These are phyloP conservation scores for Poeciliopsis gracilis DNA, from an alignment of 2,797 vertebrate genomes.

Conservation along the genomic window DNA sequence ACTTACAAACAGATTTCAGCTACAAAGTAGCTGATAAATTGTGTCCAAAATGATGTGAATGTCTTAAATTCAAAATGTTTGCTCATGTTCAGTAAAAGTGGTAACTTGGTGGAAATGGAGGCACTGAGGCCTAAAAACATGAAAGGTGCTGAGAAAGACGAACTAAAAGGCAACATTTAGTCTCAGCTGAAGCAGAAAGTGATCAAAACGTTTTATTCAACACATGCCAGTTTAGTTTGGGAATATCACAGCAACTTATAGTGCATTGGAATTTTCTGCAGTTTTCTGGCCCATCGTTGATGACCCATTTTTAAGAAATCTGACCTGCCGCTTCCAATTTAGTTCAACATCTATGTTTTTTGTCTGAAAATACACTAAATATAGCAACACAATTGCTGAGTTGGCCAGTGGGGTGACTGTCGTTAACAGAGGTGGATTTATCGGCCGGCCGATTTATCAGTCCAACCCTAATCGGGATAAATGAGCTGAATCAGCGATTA, in stretches of 20 bases:
- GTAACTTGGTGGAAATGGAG: not conserved
- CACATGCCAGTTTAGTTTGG: conserved; percentile 7
- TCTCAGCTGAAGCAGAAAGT: not conserved
- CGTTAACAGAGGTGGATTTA: too few relatives aligned
- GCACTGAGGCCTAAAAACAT: conserved; percentile 5
- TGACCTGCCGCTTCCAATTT: too few relatives aligned
- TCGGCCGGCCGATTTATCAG: too few relatives aligned
- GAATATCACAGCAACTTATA: not conserved
- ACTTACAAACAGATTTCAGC: not conserved
- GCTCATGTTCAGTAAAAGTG: conserved; percentile 1
- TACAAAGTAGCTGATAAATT: not conserved
- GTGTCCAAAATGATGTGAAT: not conserved
- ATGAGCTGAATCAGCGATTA: not conserved
- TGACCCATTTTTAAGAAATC: too few relatives aligned
- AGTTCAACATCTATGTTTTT: too few relatives aligned
- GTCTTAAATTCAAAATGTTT: conserved; percentile 10
- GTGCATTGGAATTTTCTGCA: not conserved
- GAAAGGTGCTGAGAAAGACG: not conserved
- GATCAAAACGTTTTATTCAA: conserved; percentile 14
- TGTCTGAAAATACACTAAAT: too few relatives aligned
- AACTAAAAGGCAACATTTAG: not conserved
- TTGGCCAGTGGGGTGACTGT: too few relatives aligned
- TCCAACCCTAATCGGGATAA: not conserved
- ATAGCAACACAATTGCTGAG: too few relatives aligned
- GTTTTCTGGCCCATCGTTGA: too few relatives aligned